A percentile compares a stretch with the other conserved stretches of the same genome.
These are phyloP conservation scores for Harpagifer antarcticus DNA, from an alignment of 2,797 vertebrate genomes.

Conservation along the genomic window DNA sequence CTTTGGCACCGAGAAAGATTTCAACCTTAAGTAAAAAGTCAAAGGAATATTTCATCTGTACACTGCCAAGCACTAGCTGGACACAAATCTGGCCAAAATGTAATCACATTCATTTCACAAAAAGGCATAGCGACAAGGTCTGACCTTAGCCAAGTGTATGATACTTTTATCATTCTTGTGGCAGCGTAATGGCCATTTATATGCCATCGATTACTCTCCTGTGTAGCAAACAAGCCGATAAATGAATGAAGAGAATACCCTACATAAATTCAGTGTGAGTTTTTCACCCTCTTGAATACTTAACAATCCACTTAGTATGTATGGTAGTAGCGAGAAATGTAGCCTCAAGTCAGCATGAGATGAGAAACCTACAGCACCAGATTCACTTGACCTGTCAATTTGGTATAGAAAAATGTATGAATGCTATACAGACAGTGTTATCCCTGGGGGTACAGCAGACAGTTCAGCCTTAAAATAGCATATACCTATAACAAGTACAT, in stretches of 20 bases:
- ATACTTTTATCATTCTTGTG: constrained; percentile 25
- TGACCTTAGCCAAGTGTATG: constrained; percentile 26
- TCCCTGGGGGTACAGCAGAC: constrained; percentile 7
- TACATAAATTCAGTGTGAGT: neutral
- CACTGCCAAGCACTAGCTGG: constrained; percentile 39
- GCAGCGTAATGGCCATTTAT: neutral
- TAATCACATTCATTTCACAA: constrained; percentile 47
- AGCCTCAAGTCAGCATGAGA: neutral
- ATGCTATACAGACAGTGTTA: neutral
- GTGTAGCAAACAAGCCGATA: neutral
- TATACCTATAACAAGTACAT: neutral
- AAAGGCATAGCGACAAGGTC: constrained; percentile 27
- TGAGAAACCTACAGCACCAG: neutral
- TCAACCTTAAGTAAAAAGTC: constrained; percentile 58
- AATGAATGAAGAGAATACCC: constrained; percentile 7
- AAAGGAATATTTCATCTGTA: constrained; percentile 34
- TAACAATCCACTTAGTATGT: neutral
- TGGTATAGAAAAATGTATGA: constrained; percentile 1
- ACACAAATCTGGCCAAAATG: constrained; percentile 42
- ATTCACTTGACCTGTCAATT: neutral
- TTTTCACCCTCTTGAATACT: neutral
- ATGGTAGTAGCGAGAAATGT: neutral
- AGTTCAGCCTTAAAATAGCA: neutral
- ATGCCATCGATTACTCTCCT: neutral
- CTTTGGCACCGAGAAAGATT: constrained; percentile 42